A percentile compares a stretch with the other conserved stretches of the same genome.
Evolutionary conservation across 2,113 vertebrate genomes (phyloP).

Genomic region (Hemibagrus wyckioides): DNA sequence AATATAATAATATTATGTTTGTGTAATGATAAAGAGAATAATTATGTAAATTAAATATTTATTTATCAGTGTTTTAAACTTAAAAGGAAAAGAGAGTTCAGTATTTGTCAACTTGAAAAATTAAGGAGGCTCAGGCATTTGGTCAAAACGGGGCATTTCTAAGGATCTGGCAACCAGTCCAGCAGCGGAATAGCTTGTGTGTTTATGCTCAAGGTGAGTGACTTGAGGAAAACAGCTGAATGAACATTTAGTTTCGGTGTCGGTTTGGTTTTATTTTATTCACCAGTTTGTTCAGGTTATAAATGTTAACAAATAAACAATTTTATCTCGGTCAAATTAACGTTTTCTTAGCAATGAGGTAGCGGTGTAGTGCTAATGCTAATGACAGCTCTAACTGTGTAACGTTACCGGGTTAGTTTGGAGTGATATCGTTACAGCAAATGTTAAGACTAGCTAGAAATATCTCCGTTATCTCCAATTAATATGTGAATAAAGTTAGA

Average conservation of each 20-base stretch:
- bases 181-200: neutral
- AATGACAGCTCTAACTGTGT: neutral
- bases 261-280: neutral
- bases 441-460: neutral
- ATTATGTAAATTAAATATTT: neutral
- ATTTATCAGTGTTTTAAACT: neutral
- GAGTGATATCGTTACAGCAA: neutral
- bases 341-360: neutral
- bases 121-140: too few species aligned
- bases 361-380: constrained; percentile 20
- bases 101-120: neutral
- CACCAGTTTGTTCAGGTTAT: neutral
- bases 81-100: neutral
- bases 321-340: neutral
- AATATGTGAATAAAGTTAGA: neutral
- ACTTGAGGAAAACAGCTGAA: neutral
- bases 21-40: neutral
- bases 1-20: neutral
- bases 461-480: neutral
- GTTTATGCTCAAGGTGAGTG: constrained; percentile 31
- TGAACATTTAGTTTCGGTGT: neutral
- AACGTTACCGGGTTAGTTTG: neutral
- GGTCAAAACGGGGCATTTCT: neutral
- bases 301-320: neutral
- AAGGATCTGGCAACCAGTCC: constrained; percentile 16